A percentile compares a stretch with the other conserved stretches of the same genome.
Conservation (phyloP, 1,140 invertebrate species). For the Drosophila saltans region DNA sequence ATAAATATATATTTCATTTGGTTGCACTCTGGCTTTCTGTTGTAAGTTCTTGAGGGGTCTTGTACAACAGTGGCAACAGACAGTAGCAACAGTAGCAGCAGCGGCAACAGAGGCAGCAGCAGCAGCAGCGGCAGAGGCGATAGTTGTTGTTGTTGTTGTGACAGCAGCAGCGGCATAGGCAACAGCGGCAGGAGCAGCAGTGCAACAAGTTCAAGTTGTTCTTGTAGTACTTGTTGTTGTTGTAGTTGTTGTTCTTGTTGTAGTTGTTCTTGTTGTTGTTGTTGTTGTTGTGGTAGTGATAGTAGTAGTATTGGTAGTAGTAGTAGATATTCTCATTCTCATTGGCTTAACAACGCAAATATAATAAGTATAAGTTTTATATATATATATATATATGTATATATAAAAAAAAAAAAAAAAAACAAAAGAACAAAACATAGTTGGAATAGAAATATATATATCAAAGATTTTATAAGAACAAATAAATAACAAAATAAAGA, state of each 20-base stretch:
- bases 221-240: slow-evolving; percentile 79
- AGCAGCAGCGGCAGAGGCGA: slow-evolving; percentile 58
- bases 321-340: slow-evolving; percentile 83
- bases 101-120: slow-evolving; percentile 59
- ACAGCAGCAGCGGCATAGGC: slow-evolving; percentile 33
- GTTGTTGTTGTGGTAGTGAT: slow-evolving; percentile 80
- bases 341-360: slow-evolving; percentile 83
- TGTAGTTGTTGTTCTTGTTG: slow-evolving; percentile 73
- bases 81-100: slow-evolving; percentile 30
- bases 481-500: slow-evolving; percentile 27
- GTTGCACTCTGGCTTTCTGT: too few relatives aligned
- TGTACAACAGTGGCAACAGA: slow-evolving; percentile 12
- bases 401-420: neutral
- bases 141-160: slow-evolving; percentile 32
- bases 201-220: slow-evolving; percentile 73
- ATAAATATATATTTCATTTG: too few relatives aligned
- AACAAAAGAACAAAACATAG: too few relatives aligned
- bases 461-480: slow-evolving; percentile 30
- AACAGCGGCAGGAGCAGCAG: slow-evolving; percentile 51
- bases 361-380: slow-evolving; percentile 77
- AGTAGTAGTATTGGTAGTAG: slow-evolving; percentile 76
- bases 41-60: slow-evolving; percentile 29
- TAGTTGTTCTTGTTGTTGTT: slow-evolving; percentile 81
- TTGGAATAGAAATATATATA: neutral
- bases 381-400: neutral